Percentiles rank a stretch among this genome's conserved stretches.
phyloP scores from a whole-genome alignment of 2,797 vertebrate species.

The Lagodon rhomboides region DNA sequence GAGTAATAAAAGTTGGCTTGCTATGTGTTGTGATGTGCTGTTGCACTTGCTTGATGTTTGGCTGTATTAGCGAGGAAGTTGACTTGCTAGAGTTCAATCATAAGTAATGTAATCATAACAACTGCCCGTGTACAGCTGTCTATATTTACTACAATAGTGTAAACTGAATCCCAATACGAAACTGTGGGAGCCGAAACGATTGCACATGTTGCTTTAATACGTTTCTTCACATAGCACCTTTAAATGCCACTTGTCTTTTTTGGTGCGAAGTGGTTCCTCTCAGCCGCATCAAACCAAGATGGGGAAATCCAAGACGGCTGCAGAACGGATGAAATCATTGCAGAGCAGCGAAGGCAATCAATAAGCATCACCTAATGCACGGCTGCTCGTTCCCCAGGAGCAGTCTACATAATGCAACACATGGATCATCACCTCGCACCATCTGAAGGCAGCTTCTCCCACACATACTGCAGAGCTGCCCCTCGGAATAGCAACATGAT shows the following conservation, averaged over 20 bases:
- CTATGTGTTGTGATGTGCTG: too few species aligned
- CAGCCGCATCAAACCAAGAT: constrained; percentile 16
- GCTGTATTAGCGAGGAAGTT: too few species aligned
- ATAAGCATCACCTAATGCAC: constrained; percentile 35
- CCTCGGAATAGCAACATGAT: background rate
- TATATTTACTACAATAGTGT: too few species aligned
- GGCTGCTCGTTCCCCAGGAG: constrained; percentile 34
- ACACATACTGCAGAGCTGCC: background rate
- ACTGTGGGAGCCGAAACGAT: too few species aligned
- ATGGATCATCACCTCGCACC: constrained; percentile 39
- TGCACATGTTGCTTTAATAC: too few species aligned
- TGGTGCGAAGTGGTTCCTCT: background rate
- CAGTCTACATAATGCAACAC: constrained; percentile 44
- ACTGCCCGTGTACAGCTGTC: too few species aligned
- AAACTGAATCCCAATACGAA: background rate
- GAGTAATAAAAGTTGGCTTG: too few species aligned
- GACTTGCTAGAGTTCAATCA: too few species aligned
- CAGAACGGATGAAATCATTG: constrained; percentile 16
- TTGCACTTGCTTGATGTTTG: too few species aligned
- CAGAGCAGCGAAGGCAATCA: constrained; percentile 16
- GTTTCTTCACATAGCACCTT: too few species aligned
- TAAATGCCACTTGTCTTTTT: background rate
- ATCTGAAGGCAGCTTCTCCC: constrained; percentile 18
- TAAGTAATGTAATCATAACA: too few species aligned
- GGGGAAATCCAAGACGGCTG: constrained; percentile 10